Percentiles rank a stretch among this genome's conserved stretches.
phyloP scores from a whole-genome alignment of 2,113 vertebrate species.

The Ceyx melanurus region DNA sequence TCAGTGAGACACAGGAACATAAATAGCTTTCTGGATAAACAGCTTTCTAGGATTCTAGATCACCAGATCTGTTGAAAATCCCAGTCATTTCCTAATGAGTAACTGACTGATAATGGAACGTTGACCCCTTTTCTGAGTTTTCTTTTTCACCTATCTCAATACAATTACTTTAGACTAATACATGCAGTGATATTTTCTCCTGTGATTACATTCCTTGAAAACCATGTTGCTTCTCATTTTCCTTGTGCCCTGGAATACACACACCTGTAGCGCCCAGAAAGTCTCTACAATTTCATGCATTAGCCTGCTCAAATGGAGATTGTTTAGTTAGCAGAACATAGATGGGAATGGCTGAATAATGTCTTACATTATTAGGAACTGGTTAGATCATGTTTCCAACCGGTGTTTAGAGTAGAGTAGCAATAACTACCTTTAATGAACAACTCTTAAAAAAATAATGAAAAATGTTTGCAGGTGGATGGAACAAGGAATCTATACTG shows the following conservation, averaged over 20 bases:
- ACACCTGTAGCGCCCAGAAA: not conserved
- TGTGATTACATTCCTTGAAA: not conserved
- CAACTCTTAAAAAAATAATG: constrained; percentile 45
- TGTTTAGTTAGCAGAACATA: constrained; percentile 19
- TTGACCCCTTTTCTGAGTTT: not conserved
- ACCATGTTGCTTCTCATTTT: not conserved
- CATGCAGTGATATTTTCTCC: not conserved
- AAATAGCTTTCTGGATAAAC: not conserved
- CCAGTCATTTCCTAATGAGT: not conserved
- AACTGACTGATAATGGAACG: not conserved
- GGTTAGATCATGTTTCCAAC: constrained; percentile 21
- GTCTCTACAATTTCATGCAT: not conserved
- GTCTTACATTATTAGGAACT: constrained; percentile 9
- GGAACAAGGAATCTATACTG: constrained; percentile 20
- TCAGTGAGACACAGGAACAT: not conserved
- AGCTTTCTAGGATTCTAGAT: not conserved
- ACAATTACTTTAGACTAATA: not conserved
- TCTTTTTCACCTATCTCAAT: not conserved
- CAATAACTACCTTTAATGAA: constrained; percentile 54
- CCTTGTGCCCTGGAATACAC: not conserved
- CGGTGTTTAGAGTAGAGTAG: constrained; percentile 29
- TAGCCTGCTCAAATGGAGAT: not conserved
- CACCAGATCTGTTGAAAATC: not conserved
- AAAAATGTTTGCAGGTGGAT: constrained; percentile 58
- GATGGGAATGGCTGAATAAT: constrained; percentile 14